Base-by-base conservation (phyloP, 2,888 invertebrate species). In the Phasia obesa region DNA sequence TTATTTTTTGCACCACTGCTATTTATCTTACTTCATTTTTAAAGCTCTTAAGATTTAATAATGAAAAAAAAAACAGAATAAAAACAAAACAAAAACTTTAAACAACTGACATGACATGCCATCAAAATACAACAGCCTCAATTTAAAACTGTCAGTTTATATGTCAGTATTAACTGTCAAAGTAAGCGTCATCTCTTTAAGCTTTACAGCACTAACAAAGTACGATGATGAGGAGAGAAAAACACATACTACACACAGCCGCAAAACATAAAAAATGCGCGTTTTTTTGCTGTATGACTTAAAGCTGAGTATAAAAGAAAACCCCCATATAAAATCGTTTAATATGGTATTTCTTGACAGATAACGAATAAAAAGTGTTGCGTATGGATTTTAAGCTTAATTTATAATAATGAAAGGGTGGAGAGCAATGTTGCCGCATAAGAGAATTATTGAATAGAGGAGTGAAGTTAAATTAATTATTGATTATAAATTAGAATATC, bases 81-180 rank as follows among this genome's bases (percentile, higher is more conserved):
- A 53, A 35, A 9, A 11, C 1, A 35, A 70, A 64, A 59, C 0
- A 53, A 65, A 67, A 80, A 76, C 38, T 75, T 59, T 76, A 84
- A 84, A 76, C 71, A 69, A 81, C 81, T 85, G 85, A 85, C 85
- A 85, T 85, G 85, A 85, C 84, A 85, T 81, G 84, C 85, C 84
- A 85, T 84, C 85, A 85, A 83, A 84, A 84, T 84, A 85, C 84
- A 79, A 78, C 85, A 84, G 89, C 89, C 90, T 89, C 89, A 89
- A 89, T 89, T 89, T 89, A 87, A 88, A 88, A 88, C 89, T 89
- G 89, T 89, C 89, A 89, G 89, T 89, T 89, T 87, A 88, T 88
- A 86, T 89, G 89, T 89, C 89, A 89, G 90, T 89, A 88, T 87
- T 87, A 89, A 89, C 89, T 89, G 90, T 88, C 89, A 89, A 83